phyloP scores from a whole-genome alignment of 2,113 vertebrate species.

The Uria aalge region DNA sequence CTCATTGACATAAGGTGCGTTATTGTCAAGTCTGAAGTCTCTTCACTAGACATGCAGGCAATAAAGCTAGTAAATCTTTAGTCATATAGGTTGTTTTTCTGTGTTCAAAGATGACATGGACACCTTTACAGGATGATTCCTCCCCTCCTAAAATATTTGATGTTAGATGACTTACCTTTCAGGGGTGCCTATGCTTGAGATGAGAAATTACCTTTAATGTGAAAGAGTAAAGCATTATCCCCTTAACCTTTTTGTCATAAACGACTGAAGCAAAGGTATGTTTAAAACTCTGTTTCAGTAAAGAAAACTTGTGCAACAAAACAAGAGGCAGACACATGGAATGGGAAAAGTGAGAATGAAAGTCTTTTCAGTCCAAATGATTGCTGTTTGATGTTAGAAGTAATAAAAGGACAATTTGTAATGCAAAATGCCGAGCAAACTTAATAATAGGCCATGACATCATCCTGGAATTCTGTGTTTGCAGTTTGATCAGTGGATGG shows the following conservation, averaged over 20 bases:
- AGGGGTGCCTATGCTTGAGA: not conserved
- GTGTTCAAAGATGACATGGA: not conserved
- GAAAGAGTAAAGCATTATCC: not conserved
- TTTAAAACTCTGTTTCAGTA: not conserved
- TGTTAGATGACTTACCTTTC: not conserved
- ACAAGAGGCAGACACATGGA: not conserved
- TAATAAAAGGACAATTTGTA: not conserved
- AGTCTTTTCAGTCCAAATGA: not conserved
- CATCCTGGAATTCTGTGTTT: not conserved
- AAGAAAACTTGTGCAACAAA: not conserved
- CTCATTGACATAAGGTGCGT: not conserved
- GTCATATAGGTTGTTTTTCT: not conserved
- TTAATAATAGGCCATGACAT: not conserved
- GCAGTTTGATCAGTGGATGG: not conserved
- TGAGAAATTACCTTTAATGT: not conserved
- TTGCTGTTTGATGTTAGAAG: not conserved
- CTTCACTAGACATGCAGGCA: not conserved
- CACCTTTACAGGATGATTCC: not conserved
- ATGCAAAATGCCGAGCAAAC: not conserved
- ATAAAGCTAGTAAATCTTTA: not conserved
- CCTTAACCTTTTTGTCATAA: not conserved
- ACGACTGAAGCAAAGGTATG: not conserved
- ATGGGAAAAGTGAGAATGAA: not conserved
- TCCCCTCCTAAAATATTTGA: not conserved
- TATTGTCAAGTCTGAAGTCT: not conserved